Conservation (phyloP, 2,888 invertebrate genomes). For the Spialia ferax region DNA sequence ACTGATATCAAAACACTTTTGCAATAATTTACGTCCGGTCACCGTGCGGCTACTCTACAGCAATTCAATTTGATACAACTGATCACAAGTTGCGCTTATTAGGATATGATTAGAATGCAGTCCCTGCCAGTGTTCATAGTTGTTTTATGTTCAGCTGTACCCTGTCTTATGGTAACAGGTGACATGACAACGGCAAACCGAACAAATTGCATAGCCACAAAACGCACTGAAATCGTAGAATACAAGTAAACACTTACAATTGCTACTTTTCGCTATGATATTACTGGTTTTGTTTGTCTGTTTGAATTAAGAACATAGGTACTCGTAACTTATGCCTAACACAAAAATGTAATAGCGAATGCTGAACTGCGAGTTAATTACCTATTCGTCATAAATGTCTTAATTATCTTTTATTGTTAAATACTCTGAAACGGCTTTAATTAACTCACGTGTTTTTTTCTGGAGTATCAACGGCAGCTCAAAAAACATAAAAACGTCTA, state of each 20-base stretch:
- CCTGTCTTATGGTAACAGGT: neutral
- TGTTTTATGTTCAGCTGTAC: neutral
- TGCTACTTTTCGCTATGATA: no score
- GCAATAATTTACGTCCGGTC: neutral
- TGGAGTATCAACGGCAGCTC: no score
- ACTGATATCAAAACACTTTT: neutral
- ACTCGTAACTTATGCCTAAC: no score
- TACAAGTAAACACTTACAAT: neutral
- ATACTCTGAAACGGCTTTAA: no score
- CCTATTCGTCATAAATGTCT: no score
- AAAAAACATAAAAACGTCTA: no score
- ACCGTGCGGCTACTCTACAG: neutral
- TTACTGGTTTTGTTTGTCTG: no score
- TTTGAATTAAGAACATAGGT: no score
- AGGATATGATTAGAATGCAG: conserved; percentile 7
- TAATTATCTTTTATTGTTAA: no score
- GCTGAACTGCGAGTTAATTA: no score
- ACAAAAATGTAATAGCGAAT: no score
- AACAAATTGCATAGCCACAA: conserved; percentile 2
- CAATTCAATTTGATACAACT: neutral
- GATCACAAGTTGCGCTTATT: neutral
- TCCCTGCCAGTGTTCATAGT: neutral
- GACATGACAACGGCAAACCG: neutral
- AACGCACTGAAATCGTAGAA: neutral
- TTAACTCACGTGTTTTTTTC: no score